Evolutionary conservation across 2,888 invertebrate genomes (phyloP).

Genomic region (Reticulitermes lucifugus): DNA sequence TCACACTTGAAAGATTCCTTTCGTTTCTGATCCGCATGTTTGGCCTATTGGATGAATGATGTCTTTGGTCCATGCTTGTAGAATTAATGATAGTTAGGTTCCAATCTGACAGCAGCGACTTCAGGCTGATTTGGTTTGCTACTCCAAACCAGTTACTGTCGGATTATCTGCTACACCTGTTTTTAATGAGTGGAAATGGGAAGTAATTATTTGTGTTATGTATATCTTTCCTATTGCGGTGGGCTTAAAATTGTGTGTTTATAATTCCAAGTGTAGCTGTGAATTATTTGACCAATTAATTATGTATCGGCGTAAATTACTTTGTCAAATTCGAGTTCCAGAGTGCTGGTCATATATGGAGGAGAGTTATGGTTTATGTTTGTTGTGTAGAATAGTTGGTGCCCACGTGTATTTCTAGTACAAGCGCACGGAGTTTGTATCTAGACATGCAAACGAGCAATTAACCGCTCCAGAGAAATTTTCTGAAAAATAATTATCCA

Average conservation of each 20-base stretch:
- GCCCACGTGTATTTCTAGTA: background rate
- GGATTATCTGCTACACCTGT: no score
- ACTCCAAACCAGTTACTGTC: no score
- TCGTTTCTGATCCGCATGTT: no score
- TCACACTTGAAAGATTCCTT: no score
- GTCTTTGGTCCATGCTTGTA: no score
- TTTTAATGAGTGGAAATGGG: no score
- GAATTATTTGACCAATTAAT: background rate
- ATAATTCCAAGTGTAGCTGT: background rate
- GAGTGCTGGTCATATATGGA: background rate
- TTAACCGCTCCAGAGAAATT: slow-evolving; percentile 13
- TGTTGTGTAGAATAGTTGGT: background rate
- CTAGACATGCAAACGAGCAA: slow-evolving; percentile 17
- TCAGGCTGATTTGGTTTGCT: no score
- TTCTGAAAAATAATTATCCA: background rate
- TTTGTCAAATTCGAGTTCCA: background rate
- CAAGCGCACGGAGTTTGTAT: background rate
- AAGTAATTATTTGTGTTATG: no score
- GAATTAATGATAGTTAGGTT: no score
- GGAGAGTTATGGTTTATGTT: background rate
- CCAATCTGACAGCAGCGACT: no score
- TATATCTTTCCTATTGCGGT: background rate
- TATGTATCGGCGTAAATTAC: background rate
- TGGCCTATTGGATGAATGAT: no score
- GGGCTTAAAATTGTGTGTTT: background rate